phyloP scores from a whole-genome alignment of 2,113 vertebrate species.

The Vanacampus margaritifer region DNA sequence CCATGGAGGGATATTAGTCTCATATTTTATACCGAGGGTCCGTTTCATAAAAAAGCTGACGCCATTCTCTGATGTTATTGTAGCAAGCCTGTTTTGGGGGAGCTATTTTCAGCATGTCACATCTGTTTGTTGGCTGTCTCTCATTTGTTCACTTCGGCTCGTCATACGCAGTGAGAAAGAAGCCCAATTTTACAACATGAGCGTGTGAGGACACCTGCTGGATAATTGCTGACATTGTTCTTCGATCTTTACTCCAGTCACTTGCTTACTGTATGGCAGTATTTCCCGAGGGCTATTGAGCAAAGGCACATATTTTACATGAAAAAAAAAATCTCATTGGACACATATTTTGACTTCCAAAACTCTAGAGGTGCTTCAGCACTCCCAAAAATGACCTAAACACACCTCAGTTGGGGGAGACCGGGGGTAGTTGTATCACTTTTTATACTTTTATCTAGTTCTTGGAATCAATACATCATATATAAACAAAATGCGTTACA shows the following conservation, averaged over 20 bases:
- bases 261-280: background rate
- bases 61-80: background rate
- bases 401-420: too few species aligned
- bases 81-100: background rate
- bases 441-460: too few species aligned
- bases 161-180: conserved; percentile 6
- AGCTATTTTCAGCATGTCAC: conserved; percentile 9
- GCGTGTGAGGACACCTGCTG: conserved; percentile 67
- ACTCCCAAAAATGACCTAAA: too few species aligned
- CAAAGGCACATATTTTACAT: background rate
- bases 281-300: background rate
- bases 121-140: conserved; percentile 13
- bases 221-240: conserved; percentile 42
- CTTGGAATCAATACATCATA: too few species aligned
- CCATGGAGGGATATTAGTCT: conserved; percentile 36
- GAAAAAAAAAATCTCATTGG: too few species aligned
- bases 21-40: conserved; percentile 12
- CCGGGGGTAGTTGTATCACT: too few species aligned
- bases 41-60: background rate
- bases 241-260: background rate
- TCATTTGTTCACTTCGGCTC: background rate
- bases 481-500: too few species aligned
- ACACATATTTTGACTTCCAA: too few species aligned
- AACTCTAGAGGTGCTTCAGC: too few species aligned
- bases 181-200: conserved; percentile 39